A percentile compares a stretch with the other conserved stretches of the same genome.
phyloP scores from a whole-genome alignment of 2,888 invertebrate species.

The Sipha maydis region DNA sequence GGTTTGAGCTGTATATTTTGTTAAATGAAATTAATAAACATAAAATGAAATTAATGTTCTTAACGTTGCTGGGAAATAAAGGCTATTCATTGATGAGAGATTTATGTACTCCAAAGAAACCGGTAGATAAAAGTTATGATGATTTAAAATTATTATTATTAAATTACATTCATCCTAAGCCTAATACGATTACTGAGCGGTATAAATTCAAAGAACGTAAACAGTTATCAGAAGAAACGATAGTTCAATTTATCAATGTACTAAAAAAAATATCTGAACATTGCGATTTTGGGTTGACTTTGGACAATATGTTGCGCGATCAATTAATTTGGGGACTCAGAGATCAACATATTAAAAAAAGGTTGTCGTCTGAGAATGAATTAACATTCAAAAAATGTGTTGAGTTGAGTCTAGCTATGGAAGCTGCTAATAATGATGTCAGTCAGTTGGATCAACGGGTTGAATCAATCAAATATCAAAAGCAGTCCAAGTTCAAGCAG shows the following conservation, averaged over 20 bases:
- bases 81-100: background rate
- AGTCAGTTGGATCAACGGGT: background rate
- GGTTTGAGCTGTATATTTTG: background rate
- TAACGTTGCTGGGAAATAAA: background rate
- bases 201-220: background rate
- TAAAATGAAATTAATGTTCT: background rate
- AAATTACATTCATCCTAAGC: background rate
- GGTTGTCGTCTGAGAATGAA: too few relatives aligned
- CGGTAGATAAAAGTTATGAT: background rate
- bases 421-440: background rate
- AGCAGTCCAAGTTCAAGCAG: too few relatives aligned
- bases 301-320: too few relatives aligned
- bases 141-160: background rate
- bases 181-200: background rate
- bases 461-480: background rate
- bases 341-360: too few relatives aligned
- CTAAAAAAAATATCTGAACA: background rate
- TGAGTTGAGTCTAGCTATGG: background rate
- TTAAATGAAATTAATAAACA: background rate
- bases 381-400: too few relatives aligned
- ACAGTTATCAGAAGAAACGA: too few relatives aligned
- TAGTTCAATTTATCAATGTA: background rate
- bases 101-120: background rate
- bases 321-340: too few relatives aligned
- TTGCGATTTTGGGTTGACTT: background rate